phyloP scores from a whole-genome alignment of 2,113 vertebrate genomes.

The Seriola dumerili region DNA sequence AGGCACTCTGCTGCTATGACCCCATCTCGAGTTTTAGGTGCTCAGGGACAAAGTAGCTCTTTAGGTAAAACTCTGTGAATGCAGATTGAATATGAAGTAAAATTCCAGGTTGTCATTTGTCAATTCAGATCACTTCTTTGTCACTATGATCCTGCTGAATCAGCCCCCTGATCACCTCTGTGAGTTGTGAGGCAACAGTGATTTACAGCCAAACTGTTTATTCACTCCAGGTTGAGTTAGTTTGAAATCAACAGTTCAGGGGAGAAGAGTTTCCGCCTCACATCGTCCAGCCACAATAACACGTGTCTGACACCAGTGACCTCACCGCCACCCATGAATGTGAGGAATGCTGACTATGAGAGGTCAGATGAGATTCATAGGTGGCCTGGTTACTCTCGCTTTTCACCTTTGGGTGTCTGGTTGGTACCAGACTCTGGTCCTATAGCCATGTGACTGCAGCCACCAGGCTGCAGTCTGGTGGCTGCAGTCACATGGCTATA shows the following conservation, averaged over 20 bases:
- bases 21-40: too few species aligned
- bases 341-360: slow-evolving; percentile 50
- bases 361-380: slow-evolving; percentile 12
- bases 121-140: too few species aligned
- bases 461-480: too few species aligned
- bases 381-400: neutral
- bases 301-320: neutral
- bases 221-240: neutral
- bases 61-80: too few species aligned
- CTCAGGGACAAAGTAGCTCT: too few species aligned
- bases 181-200: too few species aligned
- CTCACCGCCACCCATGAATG: slow-evolving; percentile 31
- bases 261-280: neutral
- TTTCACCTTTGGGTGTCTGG: slow-evolving; percentile 24
- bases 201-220: too few species aligned
- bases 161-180: too few species aligned
- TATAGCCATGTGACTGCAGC: too few species aligned
- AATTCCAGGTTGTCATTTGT: neutral
- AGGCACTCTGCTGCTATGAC: too few species aligned
- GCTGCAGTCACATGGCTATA: slow-evolving; percentile 5
- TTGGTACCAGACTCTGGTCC: slow-evolving; percentile 6
- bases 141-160: too few species aligned
- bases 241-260: neutral
- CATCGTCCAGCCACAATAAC: neutral
- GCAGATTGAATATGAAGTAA: neutral